These are phyloP conservation scores for Norana najaformis DNA, from an alignment of 2,888 invertebrate genomes.

Conservation along the genomic window DNA sequence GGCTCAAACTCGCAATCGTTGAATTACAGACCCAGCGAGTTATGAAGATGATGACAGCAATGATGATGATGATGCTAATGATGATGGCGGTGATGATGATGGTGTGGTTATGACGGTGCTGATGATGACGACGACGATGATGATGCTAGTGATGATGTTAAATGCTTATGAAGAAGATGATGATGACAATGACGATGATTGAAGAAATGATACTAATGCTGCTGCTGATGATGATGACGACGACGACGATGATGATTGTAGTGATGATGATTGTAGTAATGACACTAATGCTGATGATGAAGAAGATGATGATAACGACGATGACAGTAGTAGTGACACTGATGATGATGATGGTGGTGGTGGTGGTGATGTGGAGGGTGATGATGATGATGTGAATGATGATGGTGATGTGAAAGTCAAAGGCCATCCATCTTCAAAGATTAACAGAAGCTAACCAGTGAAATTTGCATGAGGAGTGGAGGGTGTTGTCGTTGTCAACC, in stretches of 20 bases:
- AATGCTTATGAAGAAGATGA: no score
- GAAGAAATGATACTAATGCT: not conserved
- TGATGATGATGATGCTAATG: no score
- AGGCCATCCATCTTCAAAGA: not conserved
- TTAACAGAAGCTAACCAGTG: not conserved
- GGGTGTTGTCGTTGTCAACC: not conserved
- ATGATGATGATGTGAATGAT: not conserved
- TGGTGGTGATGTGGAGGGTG: not conserved
- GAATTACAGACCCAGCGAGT: no score
- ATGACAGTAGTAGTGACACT: not conserved
- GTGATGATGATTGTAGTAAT: not conserved
- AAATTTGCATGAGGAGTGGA: constrained; percentile 18
- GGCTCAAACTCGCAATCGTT: no score
- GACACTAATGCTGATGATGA: not conserved
- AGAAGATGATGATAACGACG: not conserved
- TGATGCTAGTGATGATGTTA: no score
- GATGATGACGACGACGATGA: not conserved
- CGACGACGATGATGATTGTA: not conserved
- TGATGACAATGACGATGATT: not conserved
- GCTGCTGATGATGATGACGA: not conserved
- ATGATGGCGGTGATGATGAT: not conserved
- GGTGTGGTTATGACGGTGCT: no score
- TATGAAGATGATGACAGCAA: no score
- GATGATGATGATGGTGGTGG: not conserved
- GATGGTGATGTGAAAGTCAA: not conserved